These are phyloP conservation scores for Mamestra brassicae DNA, from an alignment of 2,888 invertebrate species.

Conservation along the genomic window DNA sequence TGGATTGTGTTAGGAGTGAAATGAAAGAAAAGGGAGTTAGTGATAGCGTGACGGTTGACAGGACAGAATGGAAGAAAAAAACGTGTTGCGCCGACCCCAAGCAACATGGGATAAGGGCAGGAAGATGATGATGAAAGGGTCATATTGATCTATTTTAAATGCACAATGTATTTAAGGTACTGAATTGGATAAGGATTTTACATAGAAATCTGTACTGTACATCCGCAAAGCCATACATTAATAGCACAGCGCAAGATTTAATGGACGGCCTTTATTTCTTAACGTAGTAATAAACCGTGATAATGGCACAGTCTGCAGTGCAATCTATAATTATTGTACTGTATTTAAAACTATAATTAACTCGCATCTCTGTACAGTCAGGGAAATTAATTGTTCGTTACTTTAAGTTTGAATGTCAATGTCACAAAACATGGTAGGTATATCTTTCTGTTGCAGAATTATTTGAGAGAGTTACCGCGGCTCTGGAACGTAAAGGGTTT, in stretches of 20 bases:
- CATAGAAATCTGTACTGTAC: background rate
- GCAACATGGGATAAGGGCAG: too few species aligned
- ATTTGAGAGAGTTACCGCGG: too few species aligned
- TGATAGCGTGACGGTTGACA: too few species aligned
- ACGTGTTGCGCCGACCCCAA: too few species aligned
- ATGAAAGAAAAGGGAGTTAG: too few species aligned
- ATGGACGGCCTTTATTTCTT: constrained; percentile 1
- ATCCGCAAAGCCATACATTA: background rate
- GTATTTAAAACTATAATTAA: constrained; percentile 4
- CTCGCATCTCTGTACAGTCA: background rate
- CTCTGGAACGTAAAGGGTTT: too few species aligned
- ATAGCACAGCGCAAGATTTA: constrained; percentile 10
- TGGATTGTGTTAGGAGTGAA: too few species aligned
- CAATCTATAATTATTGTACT: constrained; percentile 12
- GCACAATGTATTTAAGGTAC: too few species aligned
- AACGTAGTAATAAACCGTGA: background rate
- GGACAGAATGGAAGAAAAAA: too few species aligned
- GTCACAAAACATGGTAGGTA: background rate
- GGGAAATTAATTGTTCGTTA: background rate
- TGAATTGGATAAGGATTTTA: background rate
- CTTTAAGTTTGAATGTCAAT: background rate
- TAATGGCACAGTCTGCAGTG: background rate
- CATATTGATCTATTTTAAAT: too few species aligned
- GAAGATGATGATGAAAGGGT: too few species aligned
- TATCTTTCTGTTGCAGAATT: background rate